These are phyloP conservation scores for Nothoprocta perdicaria DNA, from an alignment of 2,113 vertebrate genomes.

Conservation along the genomic window DNA sequence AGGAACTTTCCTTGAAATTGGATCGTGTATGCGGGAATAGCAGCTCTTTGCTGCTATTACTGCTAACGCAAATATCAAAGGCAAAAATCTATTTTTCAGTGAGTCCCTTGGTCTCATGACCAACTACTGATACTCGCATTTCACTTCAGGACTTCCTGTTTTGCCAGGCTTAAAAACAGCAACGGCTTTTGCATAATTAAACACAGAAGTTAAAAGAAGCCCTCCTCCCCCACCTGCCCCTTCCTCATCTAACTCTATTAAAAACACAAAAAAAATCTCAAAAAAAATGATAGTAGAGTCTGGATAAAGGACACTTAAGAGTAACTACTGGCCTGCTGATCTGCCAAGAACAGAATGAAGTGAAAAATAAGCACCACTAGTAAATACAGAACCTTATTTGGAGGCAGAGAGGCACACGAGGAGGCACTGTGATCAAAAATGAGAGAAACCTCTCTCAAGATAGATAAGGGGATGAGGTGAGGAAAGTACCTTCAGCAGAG, in stretches of 20 bases:
- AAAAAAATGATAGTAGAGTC: slow-evolving; percentile 35
- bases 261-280: slow-evolving; percentile 39
- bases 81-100: neutral
- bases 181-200: slow-evolving; percentile 49
- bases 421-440: neutral
- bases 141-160: neutral
- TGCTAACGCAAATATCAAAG: neutral
- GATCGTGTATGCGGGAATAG: neutral
- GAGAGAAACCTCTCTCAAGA: neutral
- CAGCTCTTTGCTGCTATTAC: neutral
- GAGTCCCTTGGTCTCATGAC: neutral
- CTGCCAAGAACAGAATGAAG: neutral
- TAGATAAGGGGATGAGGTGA: neutral
- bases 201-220: slow-evolving; percentile 21
- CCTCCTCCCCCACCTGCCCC: neutral
- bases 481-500: neutral
- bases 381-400: neutral
- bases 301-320: neutral
- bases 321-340: neutral
- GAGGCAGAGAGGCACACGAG: neutral
- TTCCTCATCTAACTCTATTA: neutral
- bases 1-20: neutral
- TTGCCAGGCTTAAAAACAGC: slow-evolving; percentile 16
- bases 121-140: neutral
- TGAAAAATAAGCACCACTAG: neutral